These are phyloP conservation scores for Zaprionus africanus DNA, from an alignment of 1,140 invertebrate species.

Conservation along the genomic window DNA sequence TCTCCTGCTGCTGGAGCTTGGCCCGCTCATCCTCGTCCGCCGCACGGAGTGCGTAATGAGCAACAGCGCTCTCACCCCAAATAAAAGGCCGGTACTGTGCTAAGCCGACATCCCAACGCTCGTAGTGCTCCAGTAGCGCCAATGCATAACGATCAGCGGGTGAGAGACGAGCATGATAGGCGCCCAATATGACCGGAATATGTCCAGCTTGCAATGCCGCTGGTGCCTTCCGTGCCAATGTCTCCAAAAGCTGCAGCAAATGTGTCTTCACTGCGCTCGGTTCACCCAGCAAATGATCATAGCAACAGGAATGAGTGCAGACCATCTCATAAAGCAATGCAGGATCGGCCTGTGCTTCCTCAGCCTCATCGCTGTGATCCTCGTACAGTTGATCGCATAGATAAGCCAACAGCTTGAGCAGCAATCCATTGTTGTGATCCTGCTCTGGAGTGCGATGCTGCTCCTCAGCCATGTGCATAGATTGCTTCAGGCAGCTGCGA, in stretches of 20 bases:
- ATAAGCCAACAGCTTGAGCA: conserved; percentile 86
- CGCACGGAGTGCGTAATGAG: conserved; percentile 89
- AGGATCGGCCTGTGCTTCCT: conserved; percentile 27
- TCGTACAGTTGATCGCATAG: conserved; percentile 87
- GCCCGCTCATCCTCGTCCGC: conserved; percentile 85
- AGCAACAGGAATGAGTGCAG: conserved; percentile 90
- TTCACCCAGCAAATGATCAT: conserved; percentile 84
- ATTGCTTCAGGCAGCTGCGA: conserved; percentile 87
- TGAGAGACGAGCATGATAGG: conserved; percentile 89
- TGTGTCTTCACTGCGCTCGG: conserved; percentile 86
- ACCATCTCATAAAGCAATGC: conserved; percentile 89
- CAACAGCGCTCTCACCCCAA: conserved; percentile 91
- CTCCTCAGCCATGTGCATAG: conserved; percentile 86
- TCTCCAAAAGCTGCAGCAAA: conserved; percentile 87
- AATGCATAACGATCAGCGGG: conserved; percentile 88
- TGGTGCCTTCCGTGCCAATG: conserved; percentile 87
- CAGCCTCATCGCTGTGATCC: conserved; percentile 46
- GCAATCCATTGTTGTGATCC: conserved; percentile 62
- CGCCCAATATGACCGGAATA: conserved; percentile 89
- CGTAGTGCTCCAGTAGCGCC: conserved; percentile 87
- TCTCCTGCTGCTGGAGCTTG: conserved; percentile 87
- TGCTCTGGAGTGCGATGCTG: conserved; percentile 65
- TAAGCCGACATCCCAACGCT: conserved; percentile 86
- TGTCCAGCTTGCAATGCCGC: conserved; percentile 87
- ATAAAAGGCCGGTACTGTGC: conserved; percentile 90